A percentile compares a stretch with the other conserved stretches of the same genome.
Conservation (phyloP, 2,113 vertebrate genomes). For the Strigops habroptila region DNA sequence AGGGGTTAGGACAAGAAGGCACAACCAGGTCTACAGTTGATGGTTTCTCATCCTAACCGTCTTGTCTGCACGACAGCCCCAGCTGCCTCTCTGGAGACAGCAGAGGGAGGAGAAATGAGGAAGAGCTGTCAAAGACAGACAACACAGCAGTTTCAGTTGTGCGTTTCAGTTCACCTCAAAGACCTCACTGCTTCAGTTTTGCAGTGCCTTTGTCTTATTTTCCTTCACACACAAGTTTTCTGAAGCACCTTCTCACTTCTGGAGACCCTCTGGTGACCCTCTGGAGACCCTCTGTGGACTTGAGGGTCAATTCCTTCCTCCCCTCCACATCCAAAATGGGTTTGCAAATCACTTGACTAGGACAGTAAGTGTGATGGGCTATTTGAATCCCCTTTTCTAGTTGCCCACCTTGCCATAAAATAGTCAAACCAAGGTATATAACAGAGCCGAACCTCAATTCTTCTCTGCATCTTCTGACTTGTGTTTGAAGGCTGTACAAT, state of each 20-base stretch:
- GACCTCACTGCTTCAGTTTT: not conserved
- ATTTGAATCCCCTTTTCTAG: not conserved
- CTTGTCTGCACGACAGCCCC: not conserved
- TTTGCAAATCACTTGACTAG: not conserved
- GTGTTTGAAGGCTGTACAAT: not conserved
- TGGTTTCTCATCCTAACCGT: not conserved
- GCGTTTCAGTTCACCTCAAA: slow-evolving; percentile 18
- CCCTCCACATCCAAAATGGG: not conserved
- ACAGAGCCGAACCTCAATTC: not conserved
- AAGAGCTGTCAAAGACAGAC: slow-evolving; percentile 27
- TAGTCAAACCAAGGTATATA: not conserved
- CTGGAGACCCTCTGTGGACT: not conserved
- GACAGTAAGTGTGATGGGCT: not conserved
- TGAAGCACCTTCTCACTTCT: not conserved
- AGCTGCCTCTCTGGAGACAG: not conserved
- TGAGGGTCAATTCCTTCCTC: not conserved
- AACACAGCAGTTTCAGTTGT: slow-evolving; percentile 19
- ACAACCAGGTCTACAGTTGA: not conserved
- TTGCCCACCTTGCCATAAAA: not conserved
- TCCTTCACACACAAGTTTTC: not conserved
- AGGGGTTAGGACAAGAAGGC: not conserved
- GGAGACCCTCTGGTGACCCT: not conserved
- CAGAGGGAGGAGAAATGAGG: not conserved
- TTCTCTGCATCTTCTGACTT: not conserved
- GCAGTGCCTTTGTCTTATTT: not conserved